A percentile compares a stretch with the other conserved stretches of the same genome.
Evolutionary conservation across 2,113 vertebrate genomes (phyloP).

Genomic region (Podarcis muralis): DNA sequence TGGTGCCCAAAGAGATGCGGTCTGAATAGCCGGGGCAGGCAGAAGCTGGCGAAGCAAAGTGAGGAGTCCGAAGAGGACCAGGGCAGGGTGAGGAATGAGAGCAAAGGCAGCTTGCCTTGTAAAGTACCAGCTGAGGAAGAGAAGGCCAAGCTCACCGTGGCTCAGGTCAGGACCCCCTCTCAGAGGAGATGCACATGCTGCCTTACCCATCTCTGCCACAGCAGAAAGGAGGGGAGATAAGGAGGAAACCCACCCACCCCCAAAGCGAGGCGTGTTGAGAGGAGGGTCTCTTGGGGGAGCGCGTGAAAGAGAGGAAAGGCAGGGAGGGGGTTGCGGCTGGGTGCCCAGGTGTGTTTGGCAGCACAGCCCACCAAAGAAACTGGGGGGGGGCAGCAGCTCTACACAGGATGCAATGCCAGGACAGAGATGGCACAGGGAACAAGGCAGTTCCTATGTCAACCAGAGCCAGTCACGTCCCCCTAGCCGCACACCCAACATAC

Average conservation of each 20-base stretch:
- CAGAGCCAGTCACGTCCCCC: not conserved
- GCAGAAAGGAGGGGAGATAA: not conserved
- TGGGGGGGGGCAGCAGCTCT: not conserved
- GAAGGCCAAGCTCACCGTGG: slow-evolving; percentile 39
- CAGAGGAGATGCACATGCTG: not conserved
- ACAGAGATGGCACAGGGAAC: not conserved
- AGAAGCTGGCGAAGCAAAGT: slow-evolving; percentile 56
- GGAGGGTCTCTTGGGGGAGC: no score
- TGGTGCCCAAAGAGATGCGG: slow-evolving; percentile 53
- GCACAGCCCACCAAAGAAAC: no score
- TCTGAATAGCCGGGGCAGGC: slow-evolving; percentile 58
- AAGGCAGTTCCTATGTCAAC: not conserved
- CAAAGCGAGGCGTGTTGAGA: no score
- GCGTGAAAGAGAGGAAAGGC: not conserved
- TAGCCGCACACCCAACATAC: not conserved
- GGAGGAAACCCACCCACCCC: not conserved
- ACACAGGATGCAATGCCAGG: not conserved
- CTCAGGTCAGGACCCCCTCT: not conserved
- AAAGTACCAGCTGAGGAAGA: slow-evolving; percentile 41
- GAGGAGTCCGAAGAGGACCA: slow-evolving; percentile 56
- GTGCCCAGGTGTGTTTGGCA: not conserved
- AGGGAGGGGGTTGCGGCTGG: not conserved
- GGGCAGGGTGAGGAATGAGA: not conserved
- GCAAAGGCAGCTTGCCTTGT: not conserved
- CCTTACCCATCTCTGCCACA: not conserved